Percentiles rank a stretch among this genome's conserved stretches.
Evolutionary conservation across 1,140 invertebrate species (phyloP).

Genomic region (Caenorhabditis briggsae): DNA sequence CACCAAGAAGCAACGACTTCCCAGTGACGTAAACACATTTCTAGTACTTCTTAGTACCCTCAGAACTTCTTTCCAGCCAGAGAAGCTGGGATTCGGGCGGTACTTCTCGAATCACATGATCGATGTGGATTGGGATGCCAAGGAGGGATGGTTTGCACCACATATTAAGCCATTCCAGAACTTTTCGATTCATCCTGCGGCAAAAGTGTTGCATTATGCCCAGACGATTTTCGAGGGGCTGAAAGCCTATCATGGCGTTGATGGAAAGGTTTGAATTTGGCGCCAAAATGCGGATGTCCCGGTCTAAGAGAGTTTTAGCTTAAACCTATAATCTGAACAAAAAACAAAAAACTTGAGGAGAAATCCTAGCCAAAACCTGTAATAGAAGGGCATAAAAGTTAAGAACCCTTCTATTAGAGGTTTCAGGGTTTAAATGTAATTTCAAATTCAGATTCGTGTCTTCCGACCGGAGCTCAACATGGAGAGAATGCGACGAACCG

Average conservation of each 20-base stretch:
- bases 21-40: constrained; percentile 23
- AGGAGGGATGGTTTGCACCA: constrained; percentile 89
- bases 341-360: too few species aligned
- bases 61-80: constrained; percentile 29
- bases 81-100: constrained; percentile 88
- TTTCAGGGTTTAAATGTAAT: too few species aligned
- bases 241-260: constrained; percentile 93
- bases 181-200: constrained; percentile 90
- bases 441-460: constrained; percentile 83
- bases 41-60: not conserved
- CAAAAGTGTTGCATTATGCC: constrained; percentile 84
- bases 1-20: constrained; percentile 21
- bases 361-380: too few species aligned
- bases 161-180: constrained; percentile 90
- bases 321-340: too few species aligned
- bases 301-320: too few species aligned
- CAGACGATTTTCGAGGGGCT: constrained; percentile 95
- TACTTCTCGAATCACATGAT: constrained; percentile 94
- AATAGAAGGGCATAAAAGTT: too few species aligned
- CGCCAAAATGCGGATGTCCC: too few species aligned
- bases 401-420: too few species aligned
- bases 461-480: constrained; percentile 96
- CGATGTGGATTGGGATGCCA: constrained; percentile 86
- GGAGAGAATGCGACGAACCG: constrained; percentile 89
- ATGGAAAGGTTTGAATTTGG: constrained; percentile 86